Evolutionary conservation across 35 echinoderm and acorn worm genomes (phyloP), one percentile per base, ranked within the genome.

Genomic region (Apostichopus californicus): DNA sequence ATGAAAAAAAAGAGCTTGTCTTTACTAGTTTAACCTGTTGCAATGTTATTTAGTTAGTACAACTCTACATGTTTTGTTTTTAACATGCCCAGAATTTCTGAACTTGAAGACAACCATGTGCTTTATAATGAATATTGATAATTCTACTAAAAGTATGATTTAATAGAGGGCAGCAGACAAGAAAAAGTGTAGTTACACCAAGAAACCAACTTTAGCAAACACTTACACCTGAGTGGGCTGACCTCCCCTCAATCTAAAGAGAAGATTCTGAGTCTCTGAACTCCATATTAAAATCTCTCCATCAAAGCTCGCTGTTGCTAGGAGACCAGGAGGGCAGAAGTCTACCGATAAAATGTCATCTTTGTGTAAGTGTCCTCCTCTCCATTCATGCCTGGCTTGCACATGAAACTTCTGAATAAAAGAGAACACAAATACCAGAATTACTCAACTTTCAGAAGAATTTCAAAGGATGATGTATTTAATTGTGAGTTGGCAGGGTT

Each of bases 211-310:
- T 46, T 46, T 4, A 68, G 64, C 6, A 75, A 75, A n/a, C 59
- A 83, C 90, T 87, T 93, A 99, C 97, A 96, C 89, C 82, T 94
- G 88, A 25, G 73, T 93, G 9, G 95, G 92, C 61, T 99, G 97
- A 5, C 95, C 97, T 75, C 93, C 96, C 54, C 97, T 85, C 5
- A 99, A 85, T 85, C 95, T 82, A 5, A 96, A 91, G 7, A 96
- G 94, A 1, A 96, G 90, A 56, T 92, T 95, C 34, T 99, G 93
- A 11, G 97, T 99, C 83, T 95, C 97, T 13, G 94, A 88, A 80
- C 97, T 99, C 97, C 97, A 99, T 5, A 99, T 92, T 1, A 99
- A 79, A 79, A 99, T 93, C 23, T 99, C 95, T 26, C 97, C 97
- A 77, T 99, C 97, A 83, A 99, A 99, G 72, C 95, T 96, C 12